Conservation (phyloP, 2,113 vertebrate genomes). For the Pterocles orientalis region DNA sequence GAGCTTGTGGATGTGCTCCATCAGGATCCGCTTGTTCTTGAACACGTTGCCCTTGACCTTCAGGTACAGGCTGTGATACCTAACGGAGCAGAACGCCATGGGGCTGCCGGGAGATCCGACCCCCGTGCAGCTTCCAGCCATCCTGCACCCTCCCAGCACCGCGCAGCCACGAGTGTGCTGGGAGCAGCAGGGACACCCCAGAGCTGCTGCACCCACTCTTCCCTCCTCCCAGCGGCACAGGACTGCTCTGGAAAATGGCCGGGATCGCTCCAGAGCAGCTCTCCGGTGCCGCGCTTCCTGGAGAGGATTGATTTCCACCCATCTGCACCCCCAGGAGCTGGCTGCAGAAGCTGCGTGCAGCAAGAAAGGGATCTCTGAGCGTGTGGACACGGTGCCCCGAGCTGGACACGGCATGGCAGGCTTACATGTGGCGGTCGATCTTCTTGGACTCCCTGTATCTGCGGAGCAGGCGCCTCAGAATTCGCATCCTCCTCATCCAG, state of each 20-base stretch:
- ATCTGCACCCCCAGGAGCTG: no score
- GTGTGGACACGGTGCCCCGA: rapidly evolving
- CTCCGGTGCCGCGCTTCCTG: rapidly evolving
- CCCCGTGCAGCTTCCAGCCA: rapidly evolving
- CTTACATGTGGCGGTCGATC: slow-evolving; percentile 98
- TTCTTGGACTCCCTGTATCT: slow-evolving; percentile 98
- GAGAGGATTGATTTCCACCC: background rate
- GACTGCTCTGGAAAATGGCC: rapidly evolving
- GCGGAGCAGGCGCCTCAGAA: slow-evolving; percentile 91
- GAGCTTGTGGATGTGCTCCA: slow-evolving; percentile 99
- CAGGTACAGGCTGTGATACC: slow-evolving; percentile 98
- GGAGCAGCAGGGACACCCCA: rapidly evolving
- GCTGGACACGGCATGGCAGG: rapidly evolving
- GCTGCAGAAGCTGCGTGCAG: rapidly evolving
- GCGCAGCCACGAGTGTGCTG: background rate
- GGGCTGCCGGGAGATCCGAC: background rate
- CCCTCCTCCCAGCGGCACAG: background rate
- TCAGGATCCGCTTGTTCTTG: slow-evolving; percentile 98
- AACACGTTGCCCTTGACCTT: slow-evolving; percentile 98
- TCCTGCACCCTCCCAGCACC: rapidly evolving
- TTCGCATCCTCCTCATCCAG: slow-evolving; percentile 98
- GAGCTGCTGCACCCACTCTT: background rate
- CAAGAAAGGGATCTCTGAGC: rapidly evolving
- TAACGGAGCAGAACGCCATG: background rate
- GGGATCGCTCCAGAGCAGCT: background rate